Evolutionary conservation across 2,797 vertebrate species (phyloP).

Genomic region (Muraenolepis orangiensis): DNA sequence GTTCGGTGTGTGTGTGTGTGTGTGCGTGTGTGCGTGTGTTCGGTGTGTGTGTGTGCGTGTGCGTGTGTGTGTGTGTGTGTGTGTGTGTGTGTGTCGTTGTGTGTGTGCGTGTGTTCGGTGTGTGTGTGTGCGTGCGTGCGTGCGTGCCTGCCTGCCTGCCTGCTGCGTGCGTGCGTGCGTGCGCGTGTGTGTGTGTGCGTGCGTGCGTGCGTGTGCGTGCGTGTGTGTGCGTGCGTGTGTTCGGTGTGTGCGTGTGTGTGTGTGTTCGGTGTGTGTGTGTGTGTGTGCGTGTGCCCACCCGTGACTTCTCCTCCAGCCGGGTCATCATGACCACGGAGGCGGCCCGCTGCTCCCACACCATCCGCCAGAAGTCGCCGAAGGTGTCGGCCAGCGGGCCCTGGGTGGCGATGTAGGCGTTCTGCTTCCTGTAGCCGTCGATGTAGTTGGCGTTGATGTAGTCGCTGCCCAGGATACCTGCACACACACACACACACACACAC

Average conservation of each 20-base stretch:
- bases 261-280: neutral
- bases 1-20: too few species aligned
- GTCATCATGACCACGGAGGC: constrained; percentile 99
- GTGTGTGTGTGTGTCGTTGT: too few species aligned
- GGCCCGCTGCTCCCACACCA: constrained; percentile 97
- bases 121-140: too few species aligned
- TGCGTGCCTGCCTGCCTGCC: too few species aligned
- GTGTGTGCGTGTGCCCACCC: constrained; percentile 72
- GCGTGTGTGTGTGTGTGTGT: too few species aligned
- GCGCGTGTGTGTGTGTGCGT: neutral
- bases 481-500: constrained; percentile 19
- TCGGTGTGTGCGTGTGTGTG: constrained; percentile 24
- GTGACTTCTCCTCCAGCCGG: constrained; percentile 92
- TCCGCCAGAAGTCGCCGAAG: constrained; percentile 96
- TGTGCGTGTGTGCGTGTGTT: too few species aligned
- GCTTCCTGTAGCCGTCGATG: constrained; percentile 95
- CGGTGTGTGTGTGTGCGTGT: too few species aligned
- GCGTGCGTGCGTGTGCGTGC: neutral
- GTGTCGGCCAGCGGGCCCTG: constrained; percentile 94
- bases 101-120: too few species aligned
- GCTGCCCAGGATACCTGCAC: constrained; percentile 87
- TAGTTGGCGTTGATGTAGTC: constrained; percentile 97
- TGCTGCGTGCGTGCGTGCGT: too few species aligned
- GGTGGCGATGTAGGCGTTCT: constrained; percentile 97
- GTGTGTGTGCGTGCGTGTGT: constrained; percentile 5